Evolutionary conservation across 2,797 vertebrate species (phyloP), one percentile per base, ranked within the genome.

Genomic region (Periparus ater): DNA sequence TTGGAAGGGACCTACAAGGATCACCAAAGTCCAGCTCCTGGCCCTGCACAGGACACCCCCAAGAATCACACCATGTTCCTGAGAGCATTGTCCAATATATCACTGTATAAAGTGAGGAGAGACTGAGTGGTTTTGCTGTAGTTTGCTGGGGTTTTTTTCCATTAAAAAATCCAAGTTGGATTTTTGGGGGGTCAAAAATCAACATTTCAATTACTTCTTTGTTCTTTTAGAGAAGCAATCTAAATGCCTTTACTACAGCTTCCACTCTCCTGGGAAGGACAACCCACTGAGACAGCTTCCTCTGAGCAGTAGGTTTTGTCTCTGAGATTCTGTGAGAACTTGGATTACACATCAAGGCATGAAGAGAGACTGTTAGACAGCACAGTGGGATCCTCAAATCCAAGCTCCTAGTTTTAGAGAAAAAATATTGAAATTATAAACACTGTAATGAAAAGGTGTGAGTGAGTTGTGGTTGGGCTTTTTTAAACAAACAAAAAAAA

Each of bases 361-460:
- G 40, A 62, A 76, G 61, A 70, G 48, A 88, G 29, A 63, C 72
- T 89, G 55, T 83, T 90, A 77, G 32, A 38, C 80, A 86, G 60
- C 40, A 75, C 38, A 76, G 58, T 86, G 58, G 58, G 42, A 81
- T 89, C n/a, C 55, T 84, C 44, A 81, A 48, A 88, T 93, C 51
- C 17, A 45, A 60, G 78, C 2, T 70, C 60, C 32, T 70, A 62
- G 47, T 78, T 92, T 92, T 81, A 66, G 75, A 73, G 55, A 58
- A 83, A 93, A 93, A 84, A 55, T 42, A 86, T 11, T 72, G 54
- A 96, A 85, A 92, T 93, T 48, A 60, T 84, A 91, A 95, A 55
- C 57, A 88, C 51, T 83, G 44, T 79, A 72, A 58, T 73, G 58
- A 62, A 89, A 63, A 91, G 32, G 51, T 78, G 76, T 83, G 34